Conservation (phyloP, 2,888 invertebrate genomes). For the Mechanitis mazaeus region DNA sequence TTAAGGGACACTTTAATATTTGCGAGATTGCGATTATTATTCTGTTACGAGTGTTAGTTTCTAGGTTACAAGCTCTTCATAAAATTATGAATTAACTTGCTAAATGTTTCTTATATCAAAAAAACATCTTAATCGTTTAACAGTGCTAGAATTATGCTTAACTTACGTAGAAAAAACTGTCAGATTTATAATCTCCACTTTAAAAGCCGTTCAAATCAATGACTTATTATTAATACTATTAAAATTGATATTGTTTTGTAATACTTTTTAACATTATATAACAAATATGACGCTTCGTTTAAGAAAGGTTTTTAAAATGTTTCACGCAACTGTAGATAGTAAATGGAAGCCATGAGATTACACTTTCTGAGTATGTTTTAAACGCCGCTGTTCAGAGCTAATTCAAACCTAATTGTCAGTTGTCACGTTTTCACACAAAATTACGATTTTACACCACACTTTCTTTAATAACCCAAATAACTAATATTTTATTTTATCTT, state of each 20-base stretch:
- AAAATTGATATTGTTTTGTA: too few species aligned
- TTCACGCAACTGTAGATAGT: slow-evolving; percentile 15
- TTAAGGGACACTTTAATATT: too few species aligned
- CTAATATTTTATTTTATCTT: slow-evolving; percentile 28
- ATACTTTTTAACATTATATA: too few species aligned
- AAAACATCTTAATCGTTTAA: background rate
- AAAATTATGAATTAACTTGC: too few species aligned
- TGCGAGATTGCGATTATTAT: too few species aligned
- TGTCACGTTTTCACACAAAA: slow-evolving; percentile 58
- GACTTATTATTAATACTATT: too few species aligned
- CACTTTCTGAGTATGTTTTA: slow-evolving; percentile 68
- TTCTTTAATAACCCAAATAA: slow-evolving; percentile 57
- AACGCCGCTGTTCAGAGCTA: slow-evolving; percentile 49
- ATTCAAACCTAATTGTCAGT: slow-evolving; percentile 53
- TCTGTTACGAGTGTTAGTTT: background rate
- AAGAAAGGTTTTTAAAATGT: slow-evolving; percentile 7
- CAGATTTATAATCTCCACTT: too few species aligned
- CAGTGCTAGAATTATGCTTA: too few species aligned
- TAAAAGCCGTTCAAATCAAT: too few species aligned
- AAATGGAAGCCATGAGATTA: slow-evolving; percentile 71
- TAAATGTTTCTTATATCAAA: background rate
- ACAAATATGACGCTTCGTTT: too few species aligned
- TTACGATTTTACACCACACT: slow-evolving; percentile 65
- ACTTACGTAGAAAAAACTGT: too few species aligned
- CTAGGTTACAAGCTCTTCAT: background rate